A percentile compares a stretch with the other conserved stretches of the same genome.
Conservation (phyloP, 1,140 invertebrate genomes). For the Cyclargus thomasi region DNA sequence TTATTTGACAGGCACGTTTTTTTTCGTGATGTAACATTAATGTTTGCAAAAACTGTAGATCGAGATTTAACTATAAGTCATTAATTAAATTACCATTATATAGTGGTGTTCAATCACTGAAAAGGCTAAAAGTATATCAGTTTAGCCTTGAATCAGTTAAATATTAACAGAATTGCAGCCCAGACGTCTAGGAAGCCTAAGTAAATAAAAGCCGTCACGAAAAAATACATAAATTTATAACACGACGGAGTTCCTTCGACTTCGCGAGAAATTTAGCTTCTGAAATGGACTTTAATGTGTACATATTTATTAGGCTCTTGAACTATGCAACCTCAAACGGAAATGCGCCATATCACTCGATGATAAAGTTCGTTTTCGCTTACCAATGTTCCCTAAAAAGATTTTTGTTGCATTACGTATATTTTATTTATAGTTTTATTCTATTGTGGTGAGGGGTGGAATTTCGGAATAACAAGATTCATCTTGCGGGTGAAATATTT, state of each 20-base stretch:
- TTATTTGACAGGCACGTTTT: too few species aligned
- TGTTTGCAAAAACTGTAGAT: too few species aligned
- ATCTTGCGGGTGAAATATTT: neutral
- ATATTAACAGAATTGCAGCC: neutral
- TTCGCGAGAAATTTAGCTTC: conserved; percentile 2
- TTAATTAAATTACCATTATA: too few species aligned
- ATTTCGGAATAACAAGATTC: neutral
- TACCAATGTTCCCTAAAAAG: neutral
- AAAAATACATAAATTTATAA: conserved; percentile 14
- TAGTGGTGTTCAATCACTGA: too few species aligned
- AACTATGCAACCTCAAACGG: neutral
- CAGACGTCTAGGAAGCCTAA: neutral
- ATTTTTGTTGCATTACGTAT: conserved; percentile 15
- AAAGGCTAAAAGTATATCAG: too few species aligned
- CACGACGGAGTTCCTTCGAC: neutral
- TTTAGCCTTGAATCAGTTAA: neutral
- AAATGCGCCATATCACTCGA: neutral
- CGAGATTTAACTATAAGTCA: too few species aligned
- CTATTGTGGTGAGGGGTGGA: neutral
- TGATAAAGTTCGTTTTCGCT: neutral
- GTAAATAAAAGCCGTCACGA: neutral
- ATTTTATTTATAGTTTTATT: conserved; percentile 12
- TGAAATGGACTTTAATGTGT: conserved; percentile 12
- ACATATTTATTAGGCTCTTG: conserved; percentile 17
- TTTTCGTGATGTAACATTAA: too few species aligned